Evolutionary conservation across 2,113 vertebrate species (phyloP).

Genomic region (Silurus meridionalis): DNA sequence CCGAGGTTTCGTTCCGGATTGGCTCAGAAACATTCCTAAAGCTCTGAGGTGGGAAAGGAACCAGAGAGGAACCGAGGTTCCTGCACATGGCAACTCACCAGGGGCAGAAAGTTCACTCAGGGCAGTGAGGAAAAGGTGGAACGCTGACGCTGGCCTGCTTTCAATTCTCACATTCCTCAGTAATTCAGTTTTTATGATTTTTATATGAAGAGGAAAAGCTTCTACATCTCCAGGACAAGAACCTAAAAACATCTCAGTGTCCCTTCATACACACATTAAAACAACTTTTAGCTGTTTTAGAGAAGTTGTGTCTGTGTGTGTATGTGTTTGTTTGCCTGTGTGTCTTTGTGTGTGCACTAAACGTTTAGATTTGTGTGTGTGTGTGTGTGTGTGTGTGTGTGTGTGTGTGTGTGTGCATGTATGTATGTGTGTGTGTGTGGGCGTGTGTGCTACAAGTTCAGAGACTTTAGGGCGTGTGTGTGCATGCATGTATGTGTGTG

Average conservation of each 20-base stretch:
- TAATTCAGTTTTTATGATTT: conserved; percentile 7
- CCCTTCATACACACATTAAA: not conserved
- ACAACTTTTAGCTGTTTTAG: not conserved
- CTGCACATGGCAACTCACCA: conserved; percentile 3
- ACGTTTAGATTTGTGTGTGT: not conserved
- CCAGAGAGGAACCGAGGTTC: conserved; percentile 12
- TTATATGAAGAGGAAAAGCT: not conserved
- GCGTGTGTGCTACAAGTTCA: not conserved
- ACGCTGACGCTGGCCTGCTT: not conserved
- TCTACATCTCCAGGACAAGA: not conserved
- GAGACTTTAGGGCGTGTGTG: not conserved
- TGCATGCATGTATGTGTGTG: too few species aligned
- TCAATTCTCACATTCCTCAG: not conserved
- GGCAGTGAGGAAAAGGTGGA: not conserved
- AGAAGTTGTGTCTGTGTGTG: not conserved
- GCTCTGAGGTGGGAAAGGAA: conserved; percentile 14
- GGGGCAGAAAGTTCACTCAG: conserved; percentile 4
- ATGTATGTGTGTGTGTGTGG: not conserved
- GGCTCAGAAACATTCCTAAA: conserved; percentile 37
- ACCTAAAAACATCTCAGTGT: not conserved
- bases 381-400: too few species aligned
- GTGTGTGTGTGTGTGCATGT: too few species aligned
- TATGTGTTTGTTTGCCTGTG: not conserved
- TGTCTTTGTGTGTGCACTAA: not conserved
- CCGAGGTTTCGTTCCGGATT: conserved; percentile 20